Evolutionary conservation across 2,888 invertebrate species (phyloP), one percentile per base, ranked within the genome.

Genomic region (Catocala nupta): DNA sequence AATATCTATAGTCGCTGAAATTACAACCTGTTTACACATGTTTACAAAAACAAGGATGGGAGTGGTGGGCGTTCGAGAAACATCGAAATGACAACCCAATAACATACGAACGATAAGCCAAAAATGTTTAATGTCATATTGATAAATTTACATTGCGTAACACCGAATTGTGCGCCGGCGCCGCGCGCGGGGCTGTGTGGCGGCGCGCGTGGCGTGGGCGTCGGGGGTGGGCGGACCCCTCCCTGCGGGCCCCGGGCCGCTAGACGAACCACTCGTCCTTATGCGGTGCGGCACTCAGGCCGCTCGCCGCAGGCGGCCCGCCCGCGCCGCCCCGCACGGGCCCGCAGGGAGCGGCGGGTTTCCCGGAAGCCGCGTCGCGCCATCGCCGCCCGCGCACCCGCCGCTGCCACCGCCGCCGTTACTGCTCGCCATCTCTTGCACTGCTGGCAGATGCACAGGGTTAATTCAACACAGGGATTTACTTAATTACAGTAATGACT

Each of bases 331-430:
- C 95, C 95, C 96, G 95, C 95, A 95, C 95, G 93, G 93, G 93
- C 97, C 97, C 97, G 97, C 98, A 98, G 98, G 98, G 98, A 96
- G 97, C 97, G 96, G 96, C 97, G 97, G 97, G 98, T 98, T 98
- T 98, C 97, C 98, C 98, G 97, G 97, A 94, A 95, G 93, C 84
- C 88, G 85, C 77, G 94, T 95, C 84, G 81, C 80, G 82, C 86
- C 93, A 86, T 93, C 83, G 92, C 93, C 90, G 95, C 95, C 92
- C 95, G 94, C 88, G 93, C 94, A 89, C 92, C 89, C 82, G 90
- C 89, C 82, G 90, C 77, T 61, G 66, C 68, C 63, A 72, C 94
- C 89, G 90, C 94, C 88, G 79, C 92, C 93, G 94, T 96, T 94
- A 89, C 95, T 95, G 95, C 91, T 95, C 90, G 90, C 96, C 96